Evolutionary conservation across 1,140 invertebrate genomes (phyloP), one percentile per base, ranked within the genome.

Genomic region (Pteromalus puparum): DNA sequence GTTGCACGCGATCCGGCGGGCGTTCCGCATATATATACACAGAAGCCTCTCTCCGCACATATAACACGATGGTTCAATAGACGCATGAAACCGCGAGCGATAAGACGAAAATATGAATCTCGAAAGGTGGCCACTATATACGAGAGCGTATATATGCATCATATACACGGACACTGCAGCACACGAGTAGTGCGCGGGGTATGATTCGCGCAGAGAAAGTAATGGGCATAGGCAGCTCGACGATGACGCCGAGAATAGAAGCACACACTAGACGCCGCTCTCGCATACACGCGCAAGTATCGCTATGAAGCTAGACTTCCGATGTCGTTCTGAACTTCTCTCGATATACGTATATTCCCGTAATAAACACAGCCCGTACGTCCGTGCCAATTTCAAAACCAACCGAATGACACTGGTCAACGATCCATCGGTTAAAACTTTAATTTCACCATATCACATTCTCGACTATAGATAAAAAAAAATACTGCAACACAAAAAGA

Each of bases 231-330:
- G 53, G 53, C 21, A 61, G 53, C 53, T 61, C 46, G 15, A 18
- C 53, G 53, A 61, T 61, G 53, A 61, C 53, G 53, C 53, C 53
- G 53, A 61, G 53, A 61, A 61, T 61, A 61, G 53, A 61, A 61
- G 53, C 53, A 61, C 21, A 61, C 53, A n/a, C 53, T 61, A 61
- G 53, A 61, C 53, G 48, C 53, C 53, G 53, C 18, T 21, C 21
- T 61, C 15, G 53, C n/a, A 15, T 61, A 7, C 7, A 1, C 18
- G 6, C 21, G 18, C 18, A n/a, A 21, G 53, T n/a, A 61, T 61
- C 18, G 18, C 21, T 61, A n/a, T 61, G 53, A 61, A 61, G 18
- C 53, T 61, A n/a, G 21, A 70, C 10, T 70, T 70, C 28, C 3
- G 12, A 70, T 13, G 28, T 28, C 26, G 12, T 70, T 30, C 15